A percentile compares a stretch with the other conserved stretches of the same genome.
phyloP scores from a whole-genome alignment of 2,888 invertebrate genomes.

The Nebria brevicollis region DNA sequence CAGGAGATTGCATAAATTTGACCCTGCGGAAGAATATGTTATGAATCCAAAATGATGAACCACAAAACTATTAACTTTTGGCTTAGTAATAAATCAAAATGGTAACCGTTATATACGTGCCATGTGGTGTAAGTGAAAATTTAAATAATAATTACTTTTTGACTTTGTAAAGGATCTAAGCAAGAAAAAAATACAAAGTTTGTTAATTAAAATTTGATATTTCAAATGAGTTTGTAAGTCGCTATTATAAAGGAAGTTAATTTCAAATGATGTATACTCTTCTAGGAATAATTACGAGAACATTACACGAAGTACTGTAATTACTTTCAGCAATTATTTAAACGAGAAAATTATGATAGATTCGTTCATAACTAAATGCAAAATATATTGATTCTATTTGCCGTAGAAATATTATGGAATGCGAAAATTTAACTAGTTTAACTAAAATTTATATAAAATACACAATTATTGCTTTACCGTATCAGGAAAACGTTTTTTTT shows the following conservation, averaged over 20 bases:
- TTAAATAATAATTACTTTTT: slow-evolving; percentile 18
- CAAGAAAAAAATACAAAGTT: slow-evolving; percentile 2
- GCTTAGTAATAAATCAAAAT: background rate
- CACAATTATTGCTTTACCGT: too few relatives aligned
- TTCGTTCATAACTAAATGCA: background rate
- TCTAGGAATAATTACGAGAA: slow-evolving; percentile 8
- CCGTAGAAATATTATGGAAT: background rate
- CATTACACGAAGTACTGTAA: slow-evolving; percentile 12
- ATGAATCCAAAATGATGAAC: background rate
- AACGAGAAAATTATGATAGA: background rate
- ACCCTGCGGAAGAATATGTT: background rate
- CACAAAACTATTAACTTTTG: background rate
- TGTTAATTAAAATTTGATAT: slow-evolving; percentile 21
- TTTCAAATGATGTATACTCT: slow-evolving; percentile 12
- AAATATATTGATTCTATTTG: background rate
- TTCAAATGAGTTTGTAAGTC: slow-evolving; percentile 11
- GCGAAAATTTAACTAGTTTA: too few relatives aligned
- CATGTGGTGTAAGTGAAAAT: slow-evolving; percentile 8
- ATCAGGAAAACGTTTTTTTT: too few relatives aligned
- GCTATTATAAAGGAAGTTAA: slow-evolving; percentile 15
- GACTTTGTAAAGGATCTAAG: background rate
- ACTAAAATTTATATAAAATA: too few relatives aligned
- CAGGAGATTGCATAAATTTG: background rate
- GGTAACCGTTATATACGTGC: background rate
- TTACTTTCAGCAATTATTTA: slow-evolving; percentile 5